These are phyloP conservation scores for Drosophila subquinaria DNA, from an alignment of 2,888 invertebrate genomes.

Conservation along the genomic window DNA sequence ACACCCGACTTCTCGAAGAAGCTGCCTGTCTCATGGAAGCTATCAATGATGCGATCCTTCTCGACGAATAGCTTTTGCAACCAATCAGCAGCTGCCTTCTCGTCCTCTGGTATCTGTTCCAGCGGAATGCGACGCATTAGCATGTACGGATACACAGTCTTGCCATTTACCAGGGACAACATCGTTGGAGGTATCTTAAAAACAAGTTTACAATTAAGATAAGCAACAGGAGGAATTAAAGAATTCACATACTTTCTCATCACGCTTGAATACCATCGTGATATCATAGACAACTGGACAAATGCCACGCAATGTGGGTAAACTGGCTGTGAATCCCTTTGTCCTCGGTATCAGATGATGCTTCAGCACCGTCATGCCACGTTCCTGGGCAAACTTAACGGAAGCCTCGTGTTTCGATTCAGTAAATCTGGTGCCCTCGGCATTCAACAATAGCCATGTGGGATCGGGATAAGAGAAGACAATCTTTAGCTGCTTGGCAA, in stretches of 20 bases:
- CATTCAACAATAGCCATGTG: constrained; percentile 94
- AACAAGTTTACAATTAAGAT: neutral
- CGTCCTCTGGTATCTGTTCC: constrained; percentile 91
- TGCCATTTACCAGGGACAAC: constrained; percentile 91
- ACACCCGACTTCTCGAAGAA: constrained; percentile 92
- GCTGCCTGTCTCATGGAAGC: constrained; percentile 87
- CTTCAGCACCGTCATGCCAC: constrained; percentile 93
- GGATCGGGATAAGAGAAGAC: constrained; percentile 95
- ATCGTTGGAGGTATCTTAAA: constrained; percentile 90
- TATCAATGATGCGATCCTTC: constrained; percentile 89
- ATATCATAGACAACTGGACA: constrained; percentile 94
- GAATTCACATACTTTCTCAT: constrained; percentile 86
- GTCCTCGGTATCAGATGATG: constrained; percentile 97
- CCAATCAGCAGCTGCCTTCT: constrained; percentile 91
- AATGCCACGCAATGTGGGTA: constrained; percentile 92
- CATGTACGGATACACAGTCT: constrained; percentile 90
- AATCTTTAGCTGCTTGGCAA: constrained; percentile 92
- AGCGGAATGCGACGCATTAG: constrained; percentile 93
- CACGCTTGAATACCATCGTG: constrained; percentile 90
- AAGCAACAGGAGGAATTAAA: neutral
- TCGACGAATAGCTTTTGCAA: constrained; percentile 92
- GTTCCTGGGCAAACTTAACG: constrained; percentile 93
- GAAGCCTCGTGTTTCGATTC: constrained; percentile 94
- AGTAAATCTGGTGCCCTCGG: constrained; percentile 97
- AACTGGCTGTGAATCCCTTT: constrained; percentile 95